These are phyloP conservation scores for Cynocephalus volans DNA, from an alignment of 2,113 vertebrate genomes.

Conservation along the genomic window DNA sequence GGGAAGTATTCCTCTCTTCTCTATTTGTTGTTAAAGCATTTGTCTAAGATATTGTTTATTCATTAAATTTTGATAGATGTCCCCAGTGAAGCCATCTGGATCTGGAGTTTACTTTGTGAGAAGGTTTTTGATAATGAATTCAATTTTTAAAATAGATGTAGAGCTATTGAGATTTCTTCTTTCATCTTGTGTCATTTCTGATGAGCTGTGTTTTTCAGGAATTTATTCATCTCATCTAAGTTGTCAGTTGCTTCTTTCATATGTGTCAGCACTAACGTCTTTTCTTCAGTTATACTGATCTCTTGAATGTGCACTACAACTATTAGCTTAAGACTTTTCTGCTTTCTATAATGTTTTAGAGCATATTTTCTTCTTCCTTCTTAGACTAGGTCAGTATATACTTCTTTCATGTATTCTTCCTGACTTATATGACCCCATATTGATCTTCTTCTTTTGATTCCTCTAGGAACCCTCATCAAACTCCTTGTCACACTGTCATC, in stretches of 20 bases:
- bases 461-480: neutral
- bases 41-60: neutral
- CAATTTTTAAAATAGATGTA: neutral
- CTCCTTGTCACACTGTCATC: neutral
- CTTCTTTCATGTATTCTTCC: neutral
- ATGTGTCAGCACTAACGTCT: neutral
- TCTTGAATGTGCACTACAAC: neutral
- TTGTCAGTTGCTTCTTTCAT: neutral
- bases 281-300: neutral
- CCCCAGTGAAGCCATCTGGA: neutral
- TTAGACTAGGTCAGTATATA: neutral
- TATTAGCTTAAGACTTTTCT: slow-evolving; percentile 8
- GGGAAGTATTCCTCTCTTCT: neutral
- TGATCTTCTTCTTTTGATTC: neutral
- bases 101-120: neutral
- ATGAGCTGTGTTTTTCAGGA: slow-evolving; percentile 11
- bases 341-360: neutral
- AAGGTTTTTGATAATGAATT: neutral
- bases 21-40: neutral
- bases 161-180: neutral
- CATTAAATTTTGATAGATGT: slow-evolving; percentile 33
- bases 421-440: neutral
- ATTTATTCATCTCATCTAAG: neutral
- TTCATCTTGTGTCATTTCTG: neutral
- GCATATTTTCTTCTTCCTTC: neutral